Evolutionary conservation across 2,113 vertebrate species (phyloP), one percentile per base, ranked within the genome.

Genomic region (Tupaia tana): DNA sequence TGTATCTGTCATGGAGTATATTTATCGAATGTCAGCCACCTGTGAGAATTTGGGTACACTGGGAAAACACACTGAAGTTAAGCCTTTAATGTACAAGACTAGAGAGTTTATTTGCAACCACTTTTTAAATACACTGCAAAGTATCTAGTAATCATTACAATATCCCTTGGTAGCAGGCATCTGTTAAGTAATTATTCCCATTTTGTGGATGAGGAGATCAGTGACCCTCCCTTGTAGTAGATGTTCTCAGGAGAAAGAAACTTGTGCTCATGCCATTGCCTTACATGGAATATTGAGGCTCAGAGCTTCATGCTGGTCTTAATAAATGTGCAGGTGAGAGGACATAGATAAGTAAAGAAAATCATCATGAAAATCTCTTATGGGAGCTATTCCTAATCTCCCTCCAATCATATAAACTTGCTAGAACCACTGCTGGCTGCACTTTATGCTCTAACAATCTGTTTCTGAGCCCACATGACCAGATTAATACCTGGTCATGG

Each of bases 11-110:
- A 88, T 92, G 20, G 16, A 52, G 14, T 84, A 3, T 90, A 71
- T 90, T 87, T 84, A 85, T 95, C 90, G 79, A 93, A 87, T 86
- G 34, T 85, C 81, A 90, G 56, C 12, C 77, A 95, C 70, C 43
- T 66, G 52, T 71, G 34, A 9, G 27, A 75, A 90, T 91, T 52
- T 81, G 66, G 56, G 34, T 89, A 43, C 22, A 67, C 15, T 43
- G 58, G 74, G 56, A 93, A 90, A 12, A 14, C 91, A 89, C 9
- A 71, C 16, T 73, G n/a, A 92, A 61, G 16, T 16, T 19, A 84
- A 69, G n/a, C 0, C 15, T 96, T 89, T 81, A 70, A 85, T 58
- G 54, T 54, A 14, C 56, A 84, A 82, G 66, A 69, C 16, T 90
- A 27, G 24, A 80, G n/a, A 70, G 15, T 84, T 75, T 59, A 54